Base-by-base conservation (phyloP, 2,113 vertebrate species). In the Tonatia bakeri region DNA sequence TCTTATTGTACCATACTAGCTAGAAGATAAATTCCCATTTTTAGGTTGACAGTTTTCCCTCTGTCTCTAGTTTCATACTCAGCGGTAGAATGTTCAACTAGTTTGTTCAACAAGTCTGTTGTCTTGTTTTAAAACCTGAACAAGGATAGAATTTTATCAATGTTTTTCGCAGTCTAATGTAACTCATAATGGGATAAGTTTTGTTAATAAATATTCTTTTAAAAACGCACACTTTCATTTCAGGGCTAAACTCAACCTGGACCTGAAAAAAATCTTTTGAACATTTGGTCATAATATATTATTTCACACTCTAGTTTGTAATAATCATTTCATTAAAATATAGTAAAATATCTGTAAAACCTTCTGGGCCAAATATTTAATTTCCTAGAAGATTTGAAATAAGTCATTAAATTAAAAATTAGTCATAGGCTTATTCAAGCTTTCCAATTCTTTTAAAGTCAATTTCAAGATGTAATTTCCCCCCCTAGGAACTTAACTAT, bases 321-420 rank as follows among this genome's bases (percentile, higher is more conserved):
- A 91, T 86, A 65, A 73, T 79, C 10, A 15, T 82, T 88, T 84
- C 72, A 79, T 90, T 93, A 87, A 59, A 88, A 88, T 79, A 67
- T 84, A 40, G 72, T 54, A 72, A 84, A 79, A 64, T 8, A 91
- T 28, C 15, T 79, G 16, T 56, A 83, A 92, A 84, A 89, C 45
- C 79, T 96, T 88, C 24, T 38, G 54, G 11, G 54, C 14, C 45
- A 86, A 77, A 36, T 69, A 94, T 52, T 94, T 91, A 87, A 81
- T 72, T 88, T 79, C 14, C 64, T 65, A 12, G 52, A 87, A 67
- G 28, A 81, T 80, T 67, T 43, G 20, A 91, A 84, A 69, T 43
- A 90, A 75, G 33, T 65, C 61, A 88, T 61, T 70, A 65, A 47
- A 56, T 75, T 81, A 77, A 87, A 91, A 91, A 69, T 85, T 28